Percentiles rank a stretch among this genome's conserved stretches.
Conservation (phyloP, 53 echinoderm and acorn worm species). For the Zoroaster sp. region DNA sequence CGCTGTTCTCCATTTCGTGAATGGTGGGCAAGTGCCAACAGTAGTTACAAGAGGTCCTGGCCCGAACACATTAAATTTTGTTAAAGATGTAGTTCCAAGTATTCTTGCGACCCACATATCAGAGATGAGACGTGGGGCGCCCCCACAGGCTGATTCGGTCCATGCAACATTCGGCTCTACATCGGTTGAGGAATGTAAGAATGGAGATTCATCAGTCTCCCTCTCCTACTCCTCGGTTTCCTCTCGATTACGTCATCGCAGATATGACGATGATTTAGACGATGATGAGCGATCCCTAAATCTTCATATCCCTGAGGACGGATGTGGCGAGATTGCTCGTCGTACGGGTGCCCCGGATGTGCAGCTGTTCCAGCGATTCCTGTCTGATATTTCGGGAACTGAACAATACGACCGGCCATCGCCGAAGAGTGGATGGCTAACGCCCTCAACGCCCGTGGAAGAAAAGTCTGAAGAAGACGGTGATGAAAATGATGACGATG, state of each 20-base stretch:
- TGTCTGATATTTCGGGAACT: slow-evolving; percentile 21
- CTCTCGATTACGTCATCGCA: not conserved
- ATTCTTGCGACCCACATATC: not conserved
- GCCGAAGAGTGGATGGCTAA: not conserved
- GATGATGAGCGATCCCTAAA: slow-evolving; percentile 53
- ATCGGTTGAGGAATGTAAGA: not conserved
- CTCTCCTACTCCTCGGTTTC: not conserved
- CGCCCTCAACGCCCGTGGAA: not conserved
- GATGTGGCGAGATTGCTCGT: not conserved
- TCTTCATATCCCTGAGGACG: slow-evolving; percentile 29
- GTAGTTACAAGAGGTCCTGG: not conserved
- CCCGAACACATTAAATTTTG: not conserved
- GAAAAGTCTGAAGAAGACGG: not conserved
- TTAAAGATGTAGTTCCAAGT: not conserved
- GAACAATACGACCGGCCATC: too few species aligned
- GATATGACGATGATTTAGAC: slow-evolving; percentile 3
- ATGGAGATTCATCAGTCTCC: not conserved
- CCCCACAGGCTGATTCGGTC: not conserved
- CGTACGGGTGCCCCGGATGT: slow-evolving; percentile 3
- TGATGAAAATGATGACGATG: not conserved
- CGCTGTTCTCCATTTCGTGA: not conserved
- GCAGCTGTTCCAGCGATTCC: slow-evolving; percentile 51
- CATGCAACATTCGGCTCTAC: not conserved
- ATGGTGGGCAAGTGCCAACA: not conserved
- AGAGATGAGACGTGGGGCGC: not conserved